A percentile compares a stretch with the other conserved stretches of the same genome.
These are phyloP conservation scores for Calliopsis andreniformis DNA, from an alignment of 1,140 invertebrate genomes.

Conservation along the genomic window DNA sequence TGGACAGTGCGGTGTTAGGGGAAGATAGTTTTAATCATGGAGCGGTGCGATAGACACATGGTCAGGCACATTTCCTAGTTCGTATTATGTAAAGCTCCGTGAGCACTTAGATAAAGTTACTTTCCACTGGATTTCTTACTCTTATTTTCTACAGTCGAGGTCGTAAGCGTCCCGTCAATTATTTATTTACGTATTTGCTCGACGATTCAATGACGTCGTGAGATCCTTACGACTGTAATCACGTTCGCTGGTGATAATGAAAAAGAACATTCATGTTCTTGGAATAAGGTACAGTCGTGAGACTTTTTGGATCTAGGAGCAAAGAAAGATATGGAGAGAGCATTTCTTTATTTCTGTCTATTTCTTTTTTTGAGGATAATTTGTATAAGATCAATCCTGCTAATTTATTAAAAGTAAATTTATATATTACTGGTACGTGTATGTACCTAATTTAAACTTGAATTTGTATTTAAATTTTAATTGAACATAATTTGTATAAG, in stretches of 20 bases:
- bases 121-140: conserved; percentile 17
- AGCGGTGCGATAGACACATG: neutral
- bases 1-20: neutral
- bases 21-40: neutral
- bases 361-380: no score
- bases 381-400: no score
- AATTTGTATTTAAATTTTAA: no score
- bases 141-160: neutral
- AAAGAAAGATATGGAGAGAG: no score
- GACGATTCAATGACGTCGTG: neutral
- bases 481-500: no score
- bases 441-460: no score
- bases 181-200: no score
- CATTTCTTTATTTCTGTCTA: no score
- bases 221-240: neutral
- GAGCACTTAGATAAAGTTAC: neutral
- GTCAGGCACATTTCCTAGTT: neutral
- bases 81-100: neutral
- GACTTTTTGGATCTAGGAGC: no score
- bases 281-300: no score
- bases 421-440: no score
- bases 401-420: no score
- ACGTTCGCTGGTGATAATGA: neutral
- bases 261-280: neutral
- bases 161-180: neutral